These are phyloP conservation scores for Muschampia plurimacula DNA, from an alignment of 2,888 invertebrate genomes.

Conservation along the genomic window DNA sequence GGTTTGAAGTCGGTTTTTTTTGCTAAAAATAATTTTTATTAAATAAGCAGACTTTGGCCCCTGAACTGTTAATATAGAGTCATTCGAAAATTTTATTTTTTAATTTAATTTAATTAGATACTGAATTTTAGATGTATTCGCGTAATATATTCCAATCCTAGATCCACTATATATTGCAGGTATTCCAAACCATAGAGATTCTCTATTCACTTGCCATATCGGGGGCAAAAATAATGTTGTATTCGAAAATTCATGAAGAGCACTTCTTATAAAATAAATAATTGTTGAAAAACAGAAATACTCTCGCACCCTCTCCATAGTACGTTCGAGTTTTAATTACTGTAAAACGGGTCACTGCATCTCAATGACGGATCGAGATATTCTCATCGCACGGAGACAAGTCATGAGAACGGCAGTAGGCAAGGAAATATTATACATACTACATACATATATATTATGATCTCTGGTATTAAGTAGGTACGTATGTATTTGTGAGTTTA, in stretches of 20 bases:
- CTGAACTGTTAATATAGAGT: no score
- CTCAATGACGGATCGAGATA: constrained; percentile 33
- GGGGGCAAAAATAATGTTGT: not conserved
- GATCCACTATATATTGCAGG: no score
- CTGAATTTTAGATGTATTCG: no score
- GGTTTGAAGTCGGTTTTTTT: no score
- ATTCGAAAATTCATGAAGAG: not conserved
- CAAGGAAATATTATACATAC: not conserved
- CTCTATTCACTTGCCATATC: not conserved
- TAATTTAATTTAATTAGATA: no score
- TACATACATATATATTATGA: not conserved
- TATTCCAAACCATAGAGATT: not conserved
- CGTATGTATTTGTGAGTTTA: not conserved
- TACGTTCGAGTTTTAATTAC: constrained; percentile 37
- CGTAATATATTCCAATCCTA: no score
- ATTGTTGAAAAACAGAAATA: not conserved
- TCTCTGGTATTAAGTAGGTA: not conserved
- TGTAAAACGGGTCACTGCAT: constrained; percentile 32
- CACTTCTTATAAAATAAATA: constrained; percentile 1
- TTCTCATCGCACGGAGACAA: constrained; percentile 27
- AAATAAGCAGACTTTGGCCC: no score
- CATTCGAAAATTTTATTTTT: no score
- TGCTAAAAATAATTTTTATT: no score
- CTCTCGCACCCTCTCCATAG: not conserved
- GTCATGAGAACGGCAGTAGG: not conserved